A percentile compares a stretch with the other conserved stretches of the same genome.
These are phyloP conservation scores for Rhabditoides inermis DNA, from an alignment of 2,888 invertebrate species.

Conservation along the genomic window DNA sequence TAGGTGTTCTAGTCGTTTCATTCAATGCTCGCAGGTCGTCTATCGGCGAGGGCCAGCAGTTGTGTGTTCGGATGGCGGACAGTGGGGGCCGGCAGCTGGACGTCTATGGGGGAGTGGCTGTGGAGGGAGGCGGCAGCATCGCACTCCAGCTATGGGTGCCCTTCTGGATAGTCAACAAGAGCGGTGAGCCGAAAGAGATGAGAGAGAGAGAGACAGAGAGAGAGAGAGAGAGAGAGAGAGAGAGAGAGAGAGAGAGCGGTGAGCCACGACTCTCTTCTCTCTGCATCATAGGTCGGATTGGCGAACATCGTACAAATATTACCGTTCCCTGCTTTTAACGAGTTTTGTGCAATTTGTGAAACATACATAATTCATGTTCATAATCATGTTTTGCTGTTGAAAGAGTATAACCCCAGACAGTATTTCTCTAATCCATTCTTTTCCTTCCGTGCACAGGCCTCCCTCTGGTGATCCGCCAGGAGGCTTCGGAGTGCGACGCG, in stretches of 20 bases:
- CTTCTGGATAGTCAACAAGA: conserved; percentile 90
- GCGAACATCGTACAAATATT: too few relatives aligned
- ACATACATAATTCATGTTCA: not conserved
- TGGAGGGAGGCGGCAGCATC: conserved; percentile 50
- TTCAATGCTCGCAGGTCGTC: not conserved
- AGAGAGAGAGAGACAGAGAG: too few relatives aligned
- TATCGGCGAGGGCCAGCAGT: conserved; percentile 14
- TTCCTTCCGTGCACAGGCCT: conserved; percentile 58
- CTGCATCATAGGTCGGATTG: too few relatives aligned
- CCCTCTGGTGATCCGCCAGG: conserved; percentile 87
- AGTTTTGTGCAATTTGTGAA: too few relatives aligned
- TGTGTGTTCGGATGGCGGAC: conserved; percentile 26
- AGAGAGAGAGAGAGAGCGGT: too few relatives aligned
- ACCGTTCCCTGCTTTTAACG: too few relatives aligned
- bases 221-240: too few relatives aligned
- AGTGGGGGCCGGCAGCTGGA: conserved; percentile 22
- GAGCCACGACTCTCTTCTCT: too few relatives aligned
- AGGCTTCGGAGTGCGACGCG: conserved; percentile 61
- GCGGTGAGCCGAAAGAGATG: too few relatives aligned
- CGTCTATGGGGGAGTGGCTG: conserved; percentile 31
- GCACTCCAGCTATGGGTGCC: conserved; percentile 72
- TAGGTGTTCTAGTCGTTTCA: not conserved
- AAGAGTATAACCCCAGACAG: too few relatives aligned
- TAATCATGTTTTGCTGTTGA: not conserved
- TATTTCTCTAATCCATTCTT: not conserved